Evolutionary conservation across 2,113 vertebrate species (phyloP).

Genomic region (Campylorhamphus procurvoides): DNA sequence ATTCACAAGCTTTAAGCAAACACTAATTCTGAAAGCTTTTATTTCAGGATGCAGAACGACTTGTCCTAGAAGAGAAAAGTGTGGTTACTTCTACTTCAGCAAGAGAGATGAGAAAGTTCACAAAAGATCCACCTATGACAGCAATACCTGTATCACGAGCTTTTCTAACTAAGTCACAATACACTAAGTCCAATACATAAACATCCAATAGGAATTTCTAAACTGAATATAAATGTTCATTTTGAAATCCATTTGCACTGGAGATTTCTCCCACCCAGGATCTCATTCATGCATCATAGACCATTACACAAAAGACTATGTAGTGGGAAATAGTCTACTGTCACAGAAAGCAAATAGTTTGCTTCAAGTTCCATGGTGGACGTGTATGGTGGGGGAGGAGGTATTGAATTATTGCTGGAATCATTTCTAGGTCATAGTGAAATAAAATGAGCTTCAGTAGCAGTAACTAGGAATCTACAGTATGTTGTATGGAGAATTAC

Average conservation of each 20-base stretch:
- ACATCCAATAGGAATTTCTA: background rate
- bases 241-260: background rate
- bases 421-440: background rate
- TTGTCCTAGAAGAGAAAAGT: background rate
- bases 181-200: background rate
- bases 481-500: constrained; percentile 25
- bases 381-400: background rate
- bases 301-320: background rate
- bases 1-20: background rate
- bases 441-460: constrained; percentile 35
- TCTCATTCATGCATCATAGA: background rate
- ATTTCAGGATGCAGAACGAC: background rate
- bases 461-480: constrained; percentile 40
- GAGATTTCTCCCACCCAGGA: background rate
- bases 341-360: background rate
- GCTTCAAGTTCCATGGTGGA: background rate
- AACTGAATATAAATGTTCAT: background rate
- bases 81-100: background rate
- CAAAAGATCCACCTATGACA: background rate
- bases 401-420: constrained; percentile 21
- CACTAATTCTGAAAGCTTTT: background rate
- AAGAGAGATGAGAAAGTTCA: background rate
- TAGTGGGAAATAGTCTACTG: background rate
- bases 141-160: background rate
- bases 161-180: background rate